These are phyloP conservation scores for Synodontis membranacea DNA, from an alignment of 2,113 vertebrate species.

Conservation along the genomic window DNA sequence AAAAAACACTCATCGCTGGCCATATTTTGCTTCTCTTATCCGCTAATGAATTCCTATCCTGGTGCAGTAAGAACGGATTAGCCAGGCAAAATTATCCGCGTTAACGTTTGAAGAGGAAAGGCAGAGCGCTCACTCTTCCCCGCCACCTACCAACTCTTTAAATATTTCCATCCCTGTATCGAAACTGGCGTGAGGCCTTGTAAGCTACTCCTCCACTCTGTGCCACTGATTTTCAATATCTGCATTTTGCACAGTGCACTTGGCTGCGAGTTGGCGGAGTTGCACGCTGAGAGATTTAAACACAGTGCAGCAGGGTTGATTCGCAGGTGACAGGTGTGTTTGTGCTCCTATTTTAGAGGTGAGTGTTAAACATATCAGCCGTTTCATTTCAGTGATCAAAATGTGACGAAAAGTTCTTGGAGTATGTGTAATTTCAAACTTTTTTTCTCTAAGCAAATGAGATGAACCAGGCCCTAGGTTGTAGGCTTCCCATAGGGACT, in stretches of 20 bases:
- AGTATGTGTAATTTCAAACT: not conserved
- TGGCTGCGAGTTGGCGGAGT: not conserved
- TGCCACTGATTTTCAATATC: constrained; percentile 22
- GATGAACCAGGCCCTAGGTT: not conserved
- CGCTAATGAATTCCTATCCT: constrained; percentile 72
- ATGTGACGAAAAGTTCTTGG: not conserved
- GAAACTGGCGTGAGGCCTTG: constrained; percentile 45
- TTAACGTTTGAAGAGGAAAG: constrained; percentile 53
- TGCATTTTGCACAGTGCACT: not conserved
- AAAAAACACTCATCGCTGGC: constrained; percentile 62
- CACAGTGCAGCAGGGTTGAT: constrained; percentile 14
- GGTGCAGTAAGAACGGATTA: constrained; percentile 69
- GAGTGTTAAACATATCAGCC: constrained; percentile 14
- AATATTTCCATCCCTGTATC: constrained; percentile 55
- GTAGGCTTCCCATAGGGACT: not conserved
- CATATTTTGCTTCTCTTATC: constrained; percentile 57
- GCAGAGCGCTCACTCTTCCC: constrained; percentile 53
- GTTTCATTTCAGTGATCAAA: constrained; percentile 6
- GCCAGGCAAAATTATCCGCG: constrained; percentile 59
- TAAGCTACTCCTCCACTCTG: constrained; percentile 42
- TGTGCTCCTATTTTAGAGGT: constrained; percentile 3
- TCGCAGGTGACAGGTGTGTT: constrained; percentile 26
- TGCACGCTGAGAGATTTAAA: not conserved
- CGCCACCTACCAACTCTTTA: constrained; percentile 55
- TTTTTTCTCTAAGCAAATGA: not conserved